Conservation (phyloP, 2,888 invertebrate genomes). For the Abrostola tripartita region DNA sequence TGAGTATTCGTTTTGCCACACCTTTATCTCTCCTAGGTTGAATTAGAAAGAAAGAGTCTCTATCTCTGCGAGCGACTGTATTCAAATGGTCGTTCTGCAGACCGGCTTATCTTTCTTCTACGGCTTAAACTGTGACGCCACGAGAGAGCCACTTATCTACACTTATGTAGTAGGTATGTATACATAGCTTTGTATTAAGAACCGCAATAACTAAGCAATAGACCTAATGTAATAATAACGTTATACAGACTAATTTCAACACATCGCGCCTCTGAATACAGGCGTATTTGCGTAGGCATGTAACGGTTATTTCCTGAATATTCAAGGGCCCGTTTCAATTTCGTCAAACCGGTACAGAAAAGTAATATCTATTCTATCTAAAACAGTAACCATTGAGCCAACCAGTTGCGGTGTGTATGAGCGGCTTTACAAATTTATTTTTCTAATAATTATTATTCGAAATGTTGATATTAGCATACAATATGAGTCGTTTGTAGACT, state of each 20-base stretch:
- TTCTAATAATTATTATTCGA: slow-evolving; percentile 81
- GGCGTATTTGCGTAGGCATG: slow-evolving; percentile 45
- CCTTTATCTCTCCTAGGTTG: too few species aligned
- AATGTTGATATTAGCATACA: slow-evolving; percentile 83
- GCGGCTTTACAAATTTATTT: slow-evolving; percentile 75
- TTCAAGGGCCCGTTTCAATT: slow-evolving; percentile 52
- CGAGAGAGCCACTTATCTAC: too few species aligned
- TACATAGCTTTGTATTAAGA: too few species aligned
- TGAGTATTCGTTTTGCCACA: too few species aligned
- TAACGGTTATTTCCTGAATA: slow-evolving; percentile 54
- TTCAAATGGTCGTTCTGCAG: too few species aligned
- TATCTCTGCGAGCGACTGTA: too few species aligned
- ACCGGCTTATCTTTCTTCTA: too few species aligned
- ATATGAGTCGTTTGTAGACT: slow-evolving; percentile 71
- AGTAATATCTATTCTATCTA: slow-evolving; percentile 41
- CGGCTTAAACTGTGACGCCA: too few species aligned
- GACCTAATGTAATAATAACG: too few species aligned
- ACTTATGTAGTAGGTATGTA: too few species aligned
- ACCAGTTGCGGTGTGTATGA: slow-evolving; percentile 74
- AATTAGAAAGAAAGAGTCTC: too few species aligned
- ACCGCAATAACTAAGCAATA: too few species aligned
- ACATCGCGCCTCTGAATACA: slow-evolving; percentile 22
- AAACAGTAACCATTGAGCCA: slow-evolving; percentile 59
- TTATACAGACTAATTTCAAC: not conserved
- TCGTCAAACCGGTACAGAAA: slow-evolving; percentile 53